Conservation (phyloP, 2,797 vertebrate species). For the Pyrocephalus nanus region DNA sequence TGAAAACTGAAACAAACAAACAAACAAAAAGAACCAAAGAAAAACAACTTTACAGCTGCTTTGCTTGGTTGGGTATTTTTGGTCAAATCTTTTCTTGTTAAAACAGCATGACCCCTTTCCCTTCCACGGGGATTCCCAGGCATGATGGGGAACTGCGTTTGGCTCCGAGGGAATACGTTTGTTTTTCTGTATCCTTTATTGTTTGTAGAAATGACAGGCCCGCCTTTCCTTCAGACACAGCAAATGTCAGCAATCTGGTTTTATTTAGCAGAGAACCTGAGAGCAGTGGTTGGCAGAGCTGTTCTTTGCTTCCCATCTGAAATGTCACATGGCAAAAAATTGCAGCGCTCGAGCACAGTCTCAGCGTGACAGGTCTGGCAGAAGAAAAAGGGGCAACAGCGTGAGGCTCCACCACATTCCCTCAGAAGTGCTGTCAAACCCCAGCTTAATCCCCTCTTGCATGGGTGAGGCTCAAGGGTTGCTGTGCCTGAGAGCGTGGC, state of each 20-base stretch:
- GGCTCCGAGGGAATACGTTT: neutral
- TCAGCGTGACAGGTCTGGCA: constrained; percentile 52
- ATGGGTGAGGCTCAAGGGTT: neutral
- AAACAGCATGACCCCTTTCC: neutral
- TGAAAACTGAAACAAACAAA: neutral
- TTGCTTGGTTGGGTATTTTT: constrained; percentile 35
- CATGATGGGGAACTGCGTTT: neutral
- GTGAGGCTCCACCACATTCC: neutral
- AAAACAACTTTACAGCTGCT: neutral
- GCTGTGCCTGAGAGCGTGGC: neutral
- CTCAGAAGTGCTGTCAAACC: constrained; percentile 22
- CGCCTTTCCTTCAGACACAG: neutral
- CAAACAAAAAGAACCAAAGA: neutral
- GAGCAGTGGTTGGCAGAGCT: neutral
- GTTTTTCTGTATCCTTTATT: constrained; percentile 16
- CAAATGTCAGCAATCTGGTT: constrained; percentile 33
- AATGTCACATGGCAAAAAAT: constrained; percentile 34
- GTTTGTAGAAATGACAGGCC: neutral
- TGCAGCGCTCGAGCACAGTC: neutral
- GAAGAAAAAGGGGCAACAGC: constrained; percentile 37
- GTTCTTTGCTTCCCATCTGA: constrained; percentile 31
- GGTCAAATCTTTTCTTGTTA: neutral
- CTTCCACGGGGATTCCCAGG: constrained; percentile 51
- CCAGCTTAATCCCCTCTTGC: neutral
- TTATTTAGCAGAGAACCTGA: constrained; percentile 48